These are phyloP conservation scores for Prunella himalayana DNA, from an alignment of 2,113 vertebrate species.

Conservation along the genomic window DNA sequence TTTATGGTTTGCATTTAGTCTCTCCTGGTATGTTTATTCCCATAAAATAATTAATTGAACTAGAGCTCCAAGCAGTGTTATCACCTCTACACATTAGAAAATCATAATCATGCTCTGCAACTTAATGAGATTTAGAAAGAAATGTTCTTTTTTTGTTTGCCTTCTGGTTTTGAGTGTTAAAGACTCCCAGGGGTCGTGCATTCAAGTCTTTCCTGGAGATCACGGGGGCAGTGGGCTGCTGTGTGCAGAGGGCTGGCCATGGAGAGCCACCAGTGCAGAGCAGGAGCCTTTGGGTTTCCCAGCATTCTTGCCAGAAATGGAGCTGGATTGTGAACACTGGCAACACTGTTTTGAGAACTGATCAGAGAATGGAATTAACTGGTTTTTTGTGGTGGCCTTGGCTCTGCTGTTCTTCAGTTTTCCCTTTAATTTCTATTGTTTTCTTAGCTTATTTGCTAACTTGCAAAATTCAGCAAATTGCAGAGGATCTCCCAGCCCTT, in stretches of 20 bases:
- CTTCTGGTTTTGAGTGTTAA: neutral
- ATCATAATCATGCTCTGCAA: neutral
- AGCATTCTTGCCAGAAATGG: neutral
- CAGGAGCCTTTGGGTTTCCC: neutral
- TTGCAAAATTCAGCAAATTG: neutral
- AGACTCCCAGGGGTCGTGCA: neutral
- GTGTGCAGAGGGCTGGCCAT: neutral
- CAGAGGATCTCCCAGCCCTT: conserved; percentile 5
- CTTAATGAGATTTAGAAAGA: conserved; percentile 32
- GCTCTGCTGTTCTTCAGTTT: neutral
- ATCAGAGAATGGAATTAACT: neutral
- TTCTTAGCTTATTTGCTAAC: conserved; percentile 17
- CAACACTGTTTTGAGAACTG: neutral
- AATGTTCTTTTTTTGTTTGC: neutral
- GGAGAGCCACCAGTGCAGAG: neutral
- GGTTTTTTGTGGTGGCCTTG: neutral
- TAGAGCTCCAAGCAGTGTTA: neutral
- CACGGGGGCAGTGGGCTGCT: neutral
- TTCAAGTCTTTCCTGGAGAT: neutral
- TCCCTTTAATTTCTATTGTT: conserved; percentile 41
- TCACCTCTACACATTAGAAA: conserved; percentile 16
- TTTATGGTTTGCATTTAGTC: neutral
- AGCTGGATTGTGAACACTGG: neutral
- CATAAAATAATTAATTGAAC: conserved; percentile 28
- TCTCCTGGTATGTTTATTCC: conserved; percentile 9